Evolutionary conservation across 2,888 invertebrate species (phyloP).

Genomic region (Brassicogethes aeneus): DNA sequence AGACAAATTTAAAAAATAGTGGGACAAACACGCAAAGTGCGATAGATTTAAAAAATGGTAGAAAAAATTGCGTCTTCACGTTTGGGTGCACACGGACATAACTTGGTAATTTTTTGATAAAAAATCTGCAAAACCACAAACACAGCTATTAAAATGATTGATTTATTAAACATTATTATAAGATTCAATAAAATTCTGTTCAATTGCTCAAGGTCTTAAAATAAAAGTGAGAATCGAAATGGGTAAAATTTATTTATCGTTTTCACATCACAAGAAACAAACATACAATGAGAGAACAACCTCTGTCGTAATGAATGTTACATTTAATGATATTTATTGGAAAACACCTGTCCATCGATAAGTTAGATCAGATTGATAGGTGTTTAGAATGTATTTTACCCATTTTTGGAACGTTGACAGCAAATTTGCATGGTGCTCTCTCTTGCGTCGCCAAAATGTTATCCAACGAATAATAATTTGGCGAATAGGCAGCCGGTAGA

Average conservation of each 20-base stretch:
- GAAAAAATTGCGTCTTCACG: too few relatives aligned
- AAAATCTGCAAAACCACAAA: too few relatives aligned
- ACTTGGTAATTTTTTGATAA: too few relatives aligned
- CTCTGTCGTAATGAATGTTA: conserved; percentile 36
- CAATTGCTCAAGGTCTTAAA: too few relatives aligned
- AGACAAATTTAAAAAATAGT: too few relatives aligned
- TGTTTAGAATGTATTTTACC: conserved; percentile 38
- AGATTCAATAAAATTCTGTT: too few relatives aligned
- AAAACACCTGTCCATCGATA: conserved; percentile 47
- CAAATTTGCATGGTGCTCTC: conserved; percentile 69
- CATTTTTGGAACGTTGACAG: conserved; percentile 54
- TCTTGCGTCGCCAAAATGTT: conserved; percentile 87
- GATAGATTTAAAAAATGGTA: too few relatives aligned
- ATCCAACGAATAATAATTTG: conserved; percentile 70
- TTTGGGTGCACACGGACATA: too few relatives aligned
- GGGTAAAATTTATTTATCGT: conserved; percentile 42
- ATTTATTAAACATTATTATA: too few relatives aligned
- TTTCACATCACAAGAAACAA: conserved; percentile 43
- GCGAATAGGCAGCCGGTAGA: conserved; percentile 31
- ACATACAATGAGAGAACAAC: conserved; percentile 41
- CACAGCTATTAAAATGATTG: too few relatives aligned
- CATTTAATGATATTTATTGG: conserved; percentile 37
- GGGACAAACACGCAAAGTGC: too few relatives aligned
- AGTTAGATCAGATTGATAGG: not conserved
- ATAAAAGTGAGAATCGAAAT: too few relatives aligned